Evolutionary conservation across 2,113 vertebrate species (phyloP).

Genomic region (Semicossyphus pulcher): DNA sequence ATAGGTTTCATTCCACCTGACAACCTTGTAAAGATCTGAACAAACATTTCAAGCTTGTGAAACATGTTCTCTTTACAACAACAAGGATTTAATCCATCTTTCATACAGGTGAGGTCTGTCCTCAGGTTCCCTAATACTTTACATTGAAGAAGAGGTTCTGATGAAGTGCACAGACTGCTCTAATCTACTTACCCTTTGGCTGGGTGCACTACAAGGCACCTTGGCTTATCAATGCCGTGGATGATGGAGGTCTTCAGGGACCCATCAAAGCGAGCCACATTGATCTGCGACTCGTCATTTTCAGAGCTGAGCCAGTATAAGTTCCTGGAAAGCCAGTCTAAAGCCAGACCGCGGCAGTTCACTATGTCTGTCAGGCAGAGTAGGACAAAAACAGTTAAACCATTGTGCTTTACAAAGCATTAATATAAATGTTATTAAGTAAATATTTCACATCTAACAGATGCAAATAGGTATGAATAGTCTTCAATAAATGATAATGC

Average conservation of each 20-base stretch:
- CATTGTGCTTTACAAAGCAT: neutral
- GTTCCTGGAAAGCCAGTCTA: conserved; percentile 98
- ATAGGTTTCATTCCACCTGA: conserved; percentile 7
- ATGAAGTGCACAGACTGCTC: conserved; percentile 46
- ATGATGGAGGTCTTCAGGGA: conserved; percentile 98
- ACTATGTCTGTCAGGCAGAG: conserved; percentile 87
- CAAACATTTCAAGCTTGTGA: neutral
- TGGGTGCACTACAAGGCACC: conserved; percentile 94
- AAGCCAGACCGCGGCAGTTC: conserved; percentile 94
- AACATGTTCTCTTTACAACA: conserved; percentile 5
- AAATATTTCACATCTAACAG: neutral
- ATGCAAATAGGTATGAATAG: neutral
- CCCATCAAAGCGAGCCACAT: conserved; percentile 95
- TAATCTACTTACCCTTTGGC: conserved; percentile 92
- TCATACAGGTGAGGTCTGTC: conserved; percentile 8
- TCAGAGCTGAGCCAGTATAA: conserved; percentile 99
- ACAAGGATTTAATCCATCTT: neutral
- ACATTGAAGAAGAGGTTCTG: conserved; percentile 41
- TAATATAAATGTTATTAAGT: neutral
- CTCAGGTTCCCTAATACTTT: conserved; percentile 13
- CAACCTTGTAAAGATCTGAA: conserved; percentile 5
- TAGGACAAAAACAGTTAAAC: neutral
- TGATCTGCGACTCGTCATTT: conserved; percentile 99
- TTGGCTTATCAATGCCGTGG: conserved; percentile 97
- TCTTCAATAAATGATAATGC: neutral